Percentiles rank a stretch among this genome's conserved stretches.
Evolutionary conservation across 2,888 invertebrate genomes (phyloP).

Genomic region (Eilema caniola): DNA sequence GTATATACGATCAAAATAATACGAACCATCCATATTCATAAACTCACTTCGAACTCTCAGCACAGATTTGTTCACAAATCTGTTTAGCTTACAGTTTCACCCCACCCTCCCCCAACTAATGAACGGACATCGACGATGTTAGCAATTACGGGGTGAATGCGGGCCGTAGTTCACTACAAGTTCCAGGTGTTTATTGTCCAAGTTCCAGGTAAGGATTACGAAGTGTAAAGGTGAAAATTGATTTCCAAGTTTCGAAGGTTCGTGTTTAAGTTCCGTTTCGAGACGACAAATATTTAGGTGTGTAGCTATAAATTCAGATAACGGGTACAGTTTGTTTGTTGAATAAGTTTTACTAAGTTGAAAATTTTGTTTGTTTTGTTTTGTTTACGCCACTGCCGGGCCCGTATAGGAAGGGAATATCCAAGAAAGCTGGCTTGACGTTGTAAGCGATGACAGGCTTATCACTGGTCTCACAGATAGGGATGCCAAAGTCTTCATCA

Average conservation of each 20-base stretch:
- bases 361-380: neutral
- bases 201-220: slow-evolving; percentile 25
- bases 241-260: slow-evolving; percentile 13
- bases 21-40: neutral
- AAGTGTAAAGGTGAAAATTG: slow-evolving; percentile 15
- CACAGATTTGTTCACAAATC: neutral
- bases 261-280: slow-evolving; percentile 5
- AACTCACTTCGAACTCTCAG: neutral
- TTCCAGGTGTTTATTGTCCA: slow-evolving; percentile 26
- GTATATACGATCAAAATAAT: neutral
- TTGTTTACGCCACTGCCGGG: too few relatives aligned
- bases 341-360: neutral
- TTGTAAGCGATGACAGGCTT: too few relatives aligned
- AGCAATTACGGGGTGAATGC: slow-evolving; percentile 29
- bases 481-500: too few relatives aligned
- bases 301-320: neutral
- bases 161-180: slow-evolving; percentile 23
- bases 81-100: neutral
- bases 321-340: neutral
- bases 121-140: slow-evolving; percentile 24
- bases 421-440: too few relatives aligned
- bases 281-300: neutral
- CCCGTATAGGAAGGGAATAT: too few relatives aligned
- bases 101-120: slow-evolving; percentile 16
- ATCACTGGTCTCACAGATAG: too few relatives aligned